Base-by-base conservation (phyloP, 2,113 vertebrate genomes). In the Tapirus terrestris region DNA sequence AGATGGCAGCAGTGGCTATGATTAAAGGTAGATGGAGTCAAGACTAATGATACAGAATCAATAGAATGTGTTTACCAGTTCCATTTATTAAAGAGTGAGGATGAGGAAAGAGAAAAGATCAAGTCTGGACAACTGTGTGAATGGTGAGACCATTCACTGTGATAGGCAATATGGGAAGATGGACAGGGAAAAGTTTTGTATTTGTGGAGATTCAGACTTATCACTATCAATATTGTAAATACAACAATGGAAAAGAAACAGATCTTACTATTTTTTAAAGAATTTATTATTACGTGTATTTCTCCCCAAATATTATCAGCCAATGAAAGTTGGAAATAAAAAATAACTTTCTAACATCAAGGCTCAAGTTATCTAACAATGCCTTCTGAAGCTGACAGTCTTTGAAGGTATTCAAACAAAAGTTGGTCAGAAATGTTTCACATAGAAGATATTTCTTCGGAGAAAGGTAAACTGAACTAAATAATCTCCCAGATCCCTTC, bases 371-470 rank as follows among this genome's bases (percentile, higher is more conserved):
- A 86, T n/a, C 16, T 89, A 93, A n/a, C 21, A 92, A 61, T 43
- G 11, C 36, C 29, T 95, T 93, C 61, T 93, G 27, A 93, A 72
- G 14, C 17, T 82, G 63, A 91, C 1, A 83, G 3, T 77, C 29
- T 73, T 25, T 48, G 8, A 79, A 91, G 23, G 1, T 83, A 88
- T 84, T 68, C 17, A 87, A 96, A 84, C 9, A 94, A 96, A 91
- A 89, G 31, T 1, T 93, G n/a, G 13, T 53, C 29, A 45, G 25
- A 96, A 75, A 87, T 93, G 68, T 76, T 97, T 94, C 48, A 97
- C 83, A 3, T 67, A 96, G 56, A 87, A 73, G 25, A 79, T 83
- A 67, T 10, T 82, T n/a, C 81, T 90, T 72, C 23, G 86, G 27
- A 86, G 36, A 89, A 97, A 72, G 33, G 53, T 81, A 70, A 91